Conservation (phyloP, 2,888 invertebrate genomes). For the Dromius quadrimaculatus region DNA sequence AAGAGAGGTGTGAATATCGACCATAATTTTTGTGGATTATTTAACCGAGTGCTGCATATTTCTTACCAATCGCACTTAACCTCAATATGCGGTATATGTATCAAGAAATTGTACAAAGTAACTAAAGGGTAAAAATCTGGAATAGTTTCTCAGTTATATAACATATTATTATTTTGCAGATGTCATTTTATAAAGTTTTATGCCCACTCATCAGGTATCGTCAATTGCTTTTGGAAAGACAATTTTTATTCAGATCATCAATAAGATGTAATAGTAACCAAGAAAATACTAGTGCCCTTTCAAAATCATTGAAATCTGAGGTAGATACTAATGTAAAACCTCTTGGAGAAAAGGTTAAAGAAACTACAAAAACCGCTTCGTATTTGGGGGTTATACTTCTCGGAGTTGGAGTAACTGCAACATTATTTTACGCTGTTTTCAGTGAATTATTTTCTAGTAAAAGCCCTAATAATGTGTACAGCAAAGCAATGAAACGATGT, state of each 20-base stretch:
- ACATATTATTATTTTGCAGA: too few species aligned
- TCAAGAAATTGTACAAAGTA: too few species aligned
- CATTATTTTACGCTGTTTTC: constrained; percentile 87
- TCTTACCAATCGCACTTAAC: constrained; percentile 1
- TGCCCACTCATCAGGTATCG: constrained; percentile 53
- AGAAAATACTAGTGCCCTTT: constrained; percentile 20
- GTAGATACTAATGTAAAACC: constrained; percentile 72
- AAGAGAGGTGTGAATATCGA: too few species aligned
- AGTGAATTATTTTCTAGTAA: constrained; percentile 89
- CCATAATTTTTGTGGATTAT: too few species aligned
- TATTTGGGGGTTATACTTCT: constrained; percentile 86
- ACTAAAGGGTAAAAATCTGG: too few species aligned
- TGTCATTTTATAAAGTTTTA: constrained; percentile 55
- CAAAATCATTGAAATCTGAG: constrained; percentile 56
- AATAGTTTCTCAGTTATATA: not conserved
- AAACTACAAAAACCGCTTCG: constrained; percentile 89
- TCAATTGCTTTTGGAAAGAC: constrained; percentile 36
- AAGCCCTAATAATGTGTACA: constrained; percentile 88
- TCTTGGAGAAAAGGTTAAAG: constrained; percentile 84
- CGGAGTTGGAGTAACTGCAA: constrained; percentile 84
- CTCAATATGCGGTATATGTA: constrained; percentile 36
- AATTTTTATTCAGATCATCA: constrained; percentile 13
- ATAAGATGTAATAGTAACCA: constrained; percentile 39
- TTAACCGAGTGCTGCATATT: too few species aligned
- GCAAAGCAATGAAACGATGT: constrained; percentile 81